Conservation (phyloP, 2,888 invertebrate species). For the Sceliomorpha sp. region DNA sequence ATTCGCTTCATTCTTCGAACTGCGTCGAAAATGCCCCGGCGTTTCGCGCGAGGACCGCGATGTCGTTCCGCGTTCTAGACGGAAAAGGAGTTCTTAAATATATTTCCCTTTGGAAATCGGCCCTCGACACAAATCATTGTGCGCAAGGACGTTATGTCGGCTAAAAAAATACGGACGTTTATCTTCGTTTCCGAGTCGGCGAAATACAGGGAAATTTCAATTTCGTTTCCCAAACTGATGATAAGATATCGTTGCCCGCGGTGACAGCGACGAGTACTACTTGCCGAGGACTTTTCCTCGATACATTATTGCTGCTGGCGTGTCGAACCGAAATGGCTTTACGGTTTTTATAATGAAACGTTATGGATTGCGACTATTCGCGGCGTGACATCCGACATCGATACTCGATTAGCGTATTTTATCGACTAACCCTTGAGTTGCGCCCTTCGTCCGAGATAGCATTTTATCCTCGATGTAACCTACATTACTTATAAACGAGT, state of each 20-base stretch:
- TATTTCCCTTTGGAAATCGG: constrained; percentile 13
- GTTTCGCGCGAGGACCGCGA: constrained; percentile 2
- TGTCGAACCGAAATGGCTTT: constrained; percentile 7
- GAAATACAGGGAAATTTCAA: constrained; percentile 22
- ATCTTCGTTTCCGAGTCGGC: constrained; percentile 3
- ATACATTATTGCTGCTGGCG: neutral
- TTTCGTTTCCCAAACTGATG: constrained; percentile 19
- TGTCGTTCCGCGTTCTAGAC: constrained; percentile 1
- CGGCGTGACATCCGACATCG: neutral
- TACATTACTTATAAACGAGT: too few relatives aligned
- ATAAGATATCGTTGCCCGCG: constrained; percentile 6
- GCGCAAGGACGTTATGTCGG: neutral
- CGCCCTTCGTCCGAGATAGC: neutral
- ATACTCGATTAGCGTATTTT: constrained; percentile 2
- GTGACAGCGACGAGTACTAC: neutral
- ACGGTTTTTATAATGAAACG: constrained; percentile 8
- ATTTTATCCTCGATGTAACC: neutral
- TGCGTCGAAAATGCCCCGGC: constrained; percentile 4
- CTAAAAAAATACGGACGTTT: constrained; percentile 6
- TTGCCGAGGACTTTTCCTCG: neutral
- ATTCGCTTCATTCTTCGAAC: constrained; percentile 1
- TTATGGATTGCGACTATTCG: constrained; percentile 6
- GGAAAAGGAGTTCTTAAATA: neutral
- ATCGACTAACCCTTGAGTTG: neutral
- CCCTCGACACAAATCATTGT: constrained; percentile 9